phyloP scores from a whole-genome alignment of 2,113 vertebrate species.

The Xenopus borealis region DNA sequence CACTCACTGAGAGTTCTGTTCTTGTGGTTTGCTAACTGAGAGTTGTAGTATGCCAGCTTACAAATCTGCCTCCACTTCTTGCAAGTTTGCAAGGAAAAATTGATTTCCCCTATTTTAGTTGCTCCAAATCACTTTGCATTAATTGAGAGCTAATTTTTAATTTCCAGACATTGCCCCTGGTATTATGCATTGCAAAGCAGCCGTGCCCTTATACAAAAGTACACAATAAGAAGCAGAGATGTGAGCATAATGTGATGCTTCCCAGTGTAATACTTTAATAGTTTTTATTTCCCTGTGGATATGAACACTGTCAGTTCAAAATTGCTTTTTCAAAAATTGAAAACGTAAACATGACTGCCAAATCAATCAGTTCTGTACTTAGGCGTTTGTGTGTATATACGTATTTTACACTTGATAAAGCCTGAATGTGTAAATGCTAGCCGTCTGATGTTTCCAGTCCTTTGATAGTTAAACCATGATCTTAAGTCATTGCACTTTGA shows the following conservation, averaged over 20 bases:
- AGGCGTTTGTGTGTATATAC: constrained; percentile 43
- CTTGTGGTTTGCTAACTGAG: too few species aligned
- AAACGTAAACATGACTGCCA: constrained; percentile 33
- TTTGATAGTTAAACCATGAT: constrained; percentile 51
- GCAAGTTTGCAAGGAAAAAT: too few species aligned
- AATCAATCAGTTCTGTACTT: constrained; percentile 52
- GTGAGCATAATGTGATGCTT: not conserved
- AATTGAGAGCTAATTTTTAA: not conserved
- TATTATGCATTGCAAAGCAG: not conserved
- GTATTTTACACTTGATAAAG: constrained; percentile 52
- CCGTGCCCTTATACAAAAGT: not conserved
- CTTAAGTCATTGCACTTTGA: constrained; percentile 55
- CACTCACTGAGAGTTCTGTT: too few species aligned
- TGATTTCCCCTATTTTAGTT: not conserved
- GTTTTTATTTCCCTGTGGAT: constrained; percentile 10
- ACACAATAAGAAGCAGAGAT: not conserved
- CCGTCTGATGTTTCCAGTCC: constrained; percentile 51
- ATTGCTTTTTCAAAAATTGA: constrained; percentile 36
- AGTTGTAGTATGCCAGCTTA: too few species aligned
- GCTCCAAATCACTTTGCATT: not conserved
- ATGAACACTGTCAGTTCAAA: constrained; percentile 25
- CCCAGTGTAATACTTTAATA: not conserved
- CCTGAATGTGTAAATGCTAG: constrained; percentile 50
- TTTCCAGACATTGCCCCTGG: not conserved
- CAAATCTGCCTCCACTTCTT: too few species aligned